Evolutionary conservation across 2,113 vertebrate genomes (phyloP).

Genomic region (Phainopepla nitens): DNA sequence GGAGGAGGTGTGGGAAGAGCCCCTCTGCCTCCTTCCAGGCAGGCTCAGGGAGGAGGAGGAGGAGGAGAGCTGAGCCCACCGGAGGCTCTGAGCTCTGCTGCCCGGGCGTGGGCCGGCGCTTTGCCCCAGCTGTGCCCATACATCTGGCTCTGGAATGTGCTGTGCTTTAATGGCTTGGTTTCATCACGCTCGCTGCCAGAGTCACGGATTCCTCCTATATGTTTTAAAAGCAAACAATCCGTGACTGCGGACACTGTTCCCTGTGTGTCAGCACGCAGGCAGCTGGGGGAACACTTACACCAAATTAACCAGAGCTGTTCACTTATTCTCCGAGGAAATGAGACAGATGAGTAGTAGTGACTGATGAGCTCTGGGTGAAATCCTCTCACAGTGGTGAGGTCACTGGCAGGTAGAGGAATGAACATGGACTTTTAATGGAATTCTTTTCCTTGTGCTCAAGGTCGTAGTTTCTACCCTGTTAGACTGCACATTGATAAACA

Average conservation of each 20-base stretch:
- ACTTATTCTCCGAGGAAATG: background rate
- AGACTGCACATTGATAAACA: background rate
- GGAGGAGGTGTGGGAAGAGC: background rate
- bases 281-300: background rate
- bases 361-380: background rate
- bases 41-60: fast-evolving
- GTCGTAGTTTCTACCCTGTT: background rate
- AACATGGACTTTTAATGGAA: background rate
- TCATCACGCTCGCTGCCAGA: background rate
- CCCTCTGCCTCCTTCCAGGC: background rate
- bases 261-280: background rate
- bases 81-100: background rate
- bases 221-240: slow-evolving; percentile 9
- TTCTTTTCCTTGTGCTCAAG: background rate
- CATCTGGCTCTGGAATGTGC: background rate
- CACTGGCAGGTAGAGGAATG: background rate
- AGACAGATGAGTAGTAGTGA: background rate
- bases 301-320: background rate
- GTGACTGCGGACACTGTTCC: background rate
- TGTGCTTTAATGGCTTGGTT: background rate
- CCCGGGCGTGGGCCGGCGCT: fast-evolving
- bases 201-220: background rate
- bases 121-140: background rate
- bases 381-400: background rate
- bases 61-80: too few relatives aligned